These are phyloP conservation scores for Hephaestus fuliginosus DNA, from an alignment of 2,797 vertebrate genomes.

Conservation along the genomic window DNA sequence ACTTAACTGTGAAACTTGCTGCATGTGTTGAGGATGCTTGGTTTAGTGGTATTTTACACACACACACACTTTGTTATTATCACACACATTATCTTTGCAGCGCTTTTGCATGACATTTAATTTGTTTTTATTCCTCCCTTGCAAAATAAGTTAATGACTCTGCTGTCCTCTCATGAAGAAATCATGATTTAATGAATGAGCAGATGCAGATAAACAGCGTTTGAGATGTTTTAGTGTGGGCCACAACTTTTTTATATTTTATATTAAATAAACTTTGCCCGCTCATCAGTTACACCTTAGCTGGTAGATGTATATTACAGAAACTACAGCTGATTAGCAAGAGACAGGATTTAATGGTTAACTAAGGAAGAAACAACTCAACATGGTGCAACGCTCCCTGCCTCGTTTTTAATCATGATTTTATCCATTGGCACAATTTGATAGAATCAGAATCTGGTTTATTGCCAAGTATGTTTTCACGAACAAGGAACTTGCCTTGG, in stretches of 20 bases:
- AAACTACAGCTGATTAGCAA: background rate
- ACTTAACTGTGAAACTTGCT: background rate
- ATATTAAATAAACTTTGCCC: background rate
- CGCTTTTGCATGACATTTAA: background rate
- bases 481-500: too few species aligned
- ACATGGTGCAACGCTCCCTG: background rate
- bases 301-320: background rate
- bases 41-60: background rate
- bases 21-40: background rate
- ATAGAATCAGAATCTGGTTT: background rate
- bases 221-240: background rate
- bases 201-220: background rate
- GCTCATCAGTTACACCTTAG: background rate
- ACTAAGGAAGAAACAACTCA: background rate
- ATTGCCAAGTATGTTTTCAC: too few species aligned
- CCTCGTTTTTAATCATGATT: background rate
- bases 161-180: background rate
- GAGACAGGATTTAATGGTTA: background rate
- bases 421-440: background rate
- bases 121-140: conserved; percentile 2
- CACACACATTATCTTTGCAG: background rate
- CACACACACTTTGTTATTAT: background rate
- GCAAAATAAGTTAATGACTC: background rate
- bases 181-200: background rate
- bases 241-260: background rate